Conservation (phyloP, 2,113 vertebrate genomes). For the Seriola dumerili region DNA sequence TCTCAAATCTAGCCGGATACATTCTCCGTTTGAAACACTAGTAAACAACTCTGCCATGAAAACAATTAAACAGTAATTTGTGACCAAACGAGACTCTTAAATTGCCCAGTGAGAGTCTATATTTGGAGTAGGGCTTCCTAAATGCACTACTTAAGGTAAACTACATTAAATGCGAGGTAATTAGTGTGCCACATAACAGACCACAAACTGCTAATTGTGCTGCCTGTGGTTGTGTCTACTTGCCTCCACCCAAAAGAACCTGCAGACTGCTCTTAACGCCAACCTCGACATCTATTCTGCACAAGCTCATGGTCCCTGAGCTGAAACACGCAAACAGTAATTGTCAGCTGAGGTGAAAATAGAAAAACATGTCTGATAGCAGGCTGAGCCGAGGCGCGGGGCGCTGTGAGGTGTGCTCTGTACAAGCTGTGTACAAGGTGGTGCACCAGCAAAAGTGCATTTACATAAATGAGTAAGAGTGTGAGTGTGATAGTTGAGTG, state of each 20-base stretch:
- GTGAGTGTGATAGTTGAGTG: conserved; percentile 47
- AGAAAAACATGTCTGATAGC: conserved; percentile 59
- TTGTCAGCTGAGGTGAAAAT: conserved; percentile 55
- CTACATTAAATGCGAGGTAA: conserved; percentile 76
- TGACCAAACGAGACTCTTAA: conserved; percentile 62
- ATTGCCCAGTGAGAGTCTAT: conserved; percentile 61
- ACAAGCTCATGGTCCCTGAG: conserved; percentile 17
- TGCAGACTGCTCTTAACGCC: conserved; percentile 47
- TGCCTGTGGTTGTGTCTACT: conserved; percentile 62
- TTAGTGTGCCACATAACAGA: conserved; percentile 67
- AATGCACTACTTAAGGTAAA: conserved; percentile 73
- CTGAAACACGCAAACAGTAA: conserved; percentile 59
- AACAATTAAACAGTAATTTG: conserved; percentile 64
- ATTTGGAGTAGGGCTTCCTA: conserved; percentile 65
- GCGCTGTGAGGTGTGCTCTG: conserved; percentile 2
- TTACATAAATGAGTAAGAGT: conserved; percentile 72
- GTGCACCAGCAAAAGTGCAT: conserved; percentile 48
- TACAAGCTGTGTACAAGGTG: conserved; percentile 50
- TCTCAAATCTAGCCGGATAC: background rate
- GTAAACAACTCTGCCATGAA: conserved; percentile 60
- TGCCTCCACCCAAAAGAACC: conserved; percentile 56
- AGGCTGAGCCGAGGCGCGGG: conserved; percentile 25
- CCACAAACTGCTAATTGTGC: conserved; percentile 75
- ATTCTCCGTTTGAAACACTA: conserved; percentile 8
- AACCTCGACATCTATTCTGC: conserved; percentile 36